Conservation (phyloP, 2,888 invertebrate genomes). For the Amblyjoppa fuscipennis region DNA sequence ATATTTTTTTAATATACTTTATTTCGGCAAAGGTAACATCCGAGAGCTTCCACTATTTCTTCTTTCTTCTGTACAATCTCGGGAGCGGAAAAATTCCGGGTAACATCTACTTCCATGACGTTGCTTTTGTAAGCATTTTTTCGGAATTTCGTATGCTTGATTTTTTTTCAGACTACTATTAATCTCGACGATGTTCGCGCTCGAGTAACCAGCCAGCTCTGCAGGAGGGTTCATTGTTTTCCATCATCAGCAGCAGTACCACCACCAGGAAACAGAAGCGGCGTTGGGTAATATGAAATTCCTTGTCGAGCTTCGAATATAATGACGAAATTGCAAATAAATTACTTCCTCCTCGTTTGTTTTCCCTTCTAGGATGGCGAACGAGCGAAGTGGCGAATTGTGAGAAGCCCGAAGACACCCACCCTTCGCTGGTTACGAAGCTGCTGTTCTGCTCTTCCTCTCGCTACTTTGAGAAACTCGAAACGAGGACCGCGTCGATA, state of each 20-base stretch:
- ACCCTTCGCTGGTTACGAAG: conserved; percentile 2
- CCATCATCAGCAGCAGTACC: not conserved
- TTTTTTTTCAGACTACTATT: conserved; percentile 60
- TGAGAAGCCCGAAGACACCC: conserved; percentile 22
- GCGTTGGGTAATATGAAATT: conserved; percentile 75
- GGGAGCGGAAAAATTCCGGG: too few relatives aligned
- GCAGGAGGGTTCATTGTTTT: conserved; percentile 11
- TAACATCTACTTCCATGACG: too few relatives aligned
- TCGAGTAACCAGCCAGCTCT: conserved; percentile 21
- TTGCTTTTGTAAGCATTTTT: not conserved
- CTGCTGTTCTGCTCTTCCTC: conserved; percentile 48
- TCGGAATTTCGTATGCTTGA: conserved; percentile 20
- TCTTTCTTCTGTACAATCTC: too few relatives aligned
- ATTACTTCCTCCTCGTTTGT: conserved; percentile 73
- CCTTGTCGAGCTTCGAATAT: conserved; percentile 63
- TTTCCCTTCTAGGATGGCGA: conserved; percentile 8
- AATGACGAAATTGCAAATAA: conserved; percentile 77
- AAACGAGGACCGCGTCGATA: conserved; percentile 70
- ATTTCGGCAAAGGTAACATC: too few relatives aligned
- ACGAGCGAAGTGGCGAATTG: conserved; percentile 43
- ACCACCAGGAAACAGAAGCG: conserved; percentile 16
- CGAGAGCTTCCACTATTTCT: too few relatives aligned
- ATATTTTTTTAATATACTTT: too few relatives aligned
- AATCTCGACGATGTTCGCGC: conserved; percentile 47
- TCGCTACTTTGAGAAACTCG: conserved; percentile 68